Percentiles rank a stretch among this genome's conserved stretches.
Conservation (phyloP, 2,797 vertebrate genomes). For the Clarias fuscus region DNA sequence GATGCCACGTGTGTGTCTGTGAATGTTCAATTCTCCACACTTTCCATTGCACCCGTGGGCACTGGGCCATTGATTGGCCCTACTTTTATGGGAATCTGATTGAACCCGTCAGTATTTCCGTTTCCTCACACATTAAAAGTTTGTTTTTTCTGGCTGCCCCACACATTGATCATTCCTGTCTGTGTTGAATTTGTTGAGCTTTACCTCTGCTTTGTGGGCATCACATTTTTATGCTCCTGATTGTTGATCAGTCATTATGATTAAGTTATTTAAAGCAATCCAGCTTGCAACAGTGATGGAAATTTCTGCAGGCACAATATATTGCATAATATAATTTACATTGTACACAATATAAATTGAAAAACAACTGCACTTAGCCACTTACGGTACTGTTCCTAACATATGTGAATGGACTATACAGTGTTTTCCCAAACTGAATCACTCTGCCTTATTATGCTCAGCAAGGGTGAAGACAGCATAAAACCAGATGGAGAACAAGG, state of each 20-base stretch:
- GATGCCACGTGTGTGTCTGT: not conserved
- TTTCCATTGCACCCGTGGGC: constrained; percentile 47
- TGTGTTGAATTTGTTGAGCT: not conserved
- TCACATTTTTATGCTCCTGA: constrained; percentile 3
- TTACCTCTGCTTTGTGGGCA: not conserved
- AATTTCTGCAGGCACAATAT: not conserved
- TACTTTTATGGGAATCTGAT: constrained; percentile 43
- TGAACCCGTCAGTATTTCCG: constrained; percentile 20
- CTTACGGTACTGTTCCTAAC: constrained; percentile 63
- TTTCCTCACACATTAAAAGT: constrained; percentile 15
- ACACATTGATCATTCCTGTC: constrained; percentile 22
- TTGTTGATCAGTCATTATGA: not conserved
- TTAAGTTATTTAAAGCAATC: not conserved
- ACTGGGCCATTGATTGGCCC: constrained; percentile 55
- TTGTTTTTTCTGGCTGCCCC: constrained; percentile 2
- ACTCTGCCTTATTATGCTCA: constrained; percentile 62
- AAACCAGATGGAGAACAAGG: constrained; percentile 63
- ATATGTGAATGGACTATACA: constrained; percentile 26
- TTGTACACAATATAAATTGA: not conserved
- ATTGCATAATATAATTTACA: too few relatives aligned
- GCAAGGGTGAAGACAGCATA: not conserved
- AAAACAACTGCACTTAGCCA: constrained; percentile 17
- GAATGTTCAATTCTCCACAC: constrained; percentile 43
- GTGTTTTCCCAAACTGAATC: constrained; percentile 56
- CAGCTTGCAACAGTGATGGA: not conserved